A percentile compares a stretch with the other conserved stretches of the same genome.
Evolutionary conservation across 2,888 invertebrate genomes (phyloP).

Genomic region (Epiblema foenella): DNA sequence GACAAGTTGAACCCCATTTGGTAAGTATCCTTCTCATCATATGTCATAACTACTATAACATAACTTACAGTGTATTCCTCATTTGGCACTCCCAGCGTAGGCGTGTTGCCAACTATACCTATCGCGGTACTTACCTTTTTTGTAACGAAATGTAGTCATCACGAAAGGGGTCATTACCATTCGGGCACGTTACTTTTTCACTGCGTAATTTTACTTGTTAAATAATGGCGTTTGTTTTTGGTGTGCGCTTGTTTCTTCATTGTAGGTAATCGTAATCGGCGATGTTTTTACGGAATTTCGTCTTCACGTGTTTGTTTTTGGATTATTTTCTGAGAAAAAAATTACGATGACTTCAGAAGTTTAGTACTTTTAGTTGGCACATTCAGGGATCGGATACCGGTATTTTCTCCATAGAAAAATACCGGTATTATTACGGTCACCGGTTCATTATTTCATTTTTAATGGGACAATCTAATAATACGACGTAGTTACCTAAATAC

Average conservation of each 20-base stretch:
- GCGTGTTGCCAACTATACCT: constrained; percentile 55
- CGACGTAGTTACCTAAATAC: too few relatives aligned
- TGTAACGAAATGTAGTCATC: constrained; percentile 50
- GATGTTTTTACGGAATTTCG: constrained; percentile 12
- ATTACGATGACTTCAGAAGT: background rate
- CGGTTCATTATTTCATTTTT: too few relatives aligned
- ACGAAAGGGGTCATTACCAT: constrained; percentile 53
- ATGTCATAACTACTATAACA: constrained; percentile 19
- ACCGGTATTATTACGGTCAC: too few relatives aligned
- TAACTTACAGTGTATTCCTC: constrained; percentile 47
- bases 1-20: background rate
- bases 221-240: constrained; percentile 33
- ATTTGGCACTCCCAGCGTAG: constrained; percentile 62
- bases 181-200: constrained; percentile 38
- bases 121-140: constrained; percentile 50
- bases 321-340: background rate
- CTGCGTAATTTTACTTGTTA: constrained; percentile 40
- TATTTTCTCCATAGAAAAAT: too few relatives aligned
- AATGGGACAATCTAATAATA: too few relatives aligned
- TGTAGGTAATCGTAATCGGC: constrained; percentile 22
- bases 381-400: too few relatives aligned
- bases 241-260: constrained; percentile 27
- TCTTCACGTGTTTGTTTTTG: constrained; percentile 25
- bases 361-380: background rate
- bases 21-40: background rate